Evolutionary conservation across 2,888 invertebrate genomes (phyloP), one percentile per base, ranked within the genome.

Genomic region (Drosophila putrida): DNA sequence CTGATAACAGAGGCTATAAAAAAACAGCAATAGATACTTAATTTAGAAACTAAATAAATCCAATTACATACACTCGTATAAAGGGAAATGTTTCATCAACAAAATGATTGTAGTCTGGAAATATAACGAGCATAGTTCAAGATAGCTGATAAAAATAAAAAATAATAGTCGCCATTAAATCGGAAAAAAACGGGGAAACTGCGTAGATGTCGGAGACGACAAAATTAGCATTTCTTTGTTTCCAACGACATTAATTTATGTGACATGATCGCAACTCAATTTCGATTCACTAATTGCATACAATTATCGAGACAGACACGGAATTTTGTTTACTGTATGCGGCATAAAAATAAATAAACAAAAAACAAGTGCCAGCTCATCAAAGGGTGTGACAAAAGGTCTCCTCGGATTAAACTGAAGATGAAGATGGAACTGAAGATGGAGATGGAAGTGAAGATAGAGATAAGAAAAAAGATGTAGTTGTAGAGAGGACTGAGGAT

Each of bases 281-380:
- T 71, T 41, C 41, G 38, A 43, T 41, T 43, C 41, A 50, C 72
- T 54, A 77, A 75, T 68, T 74, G 49, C 49, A 27, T 39, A 35
- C 41, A 66, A 66, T 54, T 43, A 62, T 43, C 59, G 51, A 28
- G 35, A 35, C 31, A 8, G 50, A 49, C 25, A 43, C 43, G 13
- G 57, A 65, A 58, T 75, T 51, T 51, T 57, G 57, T 58, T 61
- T 31, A 51, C 54, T 20, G 11, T 39, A 49, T 25, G 53, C 44
- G 33, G 13, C 36, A 68, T 38, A 50, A 60, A 65, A 20, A 20
- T 20, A 20, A 20, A 20, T 20, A 20, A 20, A 20, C 20, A 20
- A 20, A 20, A 20, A 58, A 43, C 31, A 50, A 38, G 33, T 27
- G 75, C 27, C 53, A 65, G 39, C 49, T 20, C 57, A 53, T 38